Conservation (phyloP, 2,113 vertebrate species). For the Uropsilus gracilis region DNA sequence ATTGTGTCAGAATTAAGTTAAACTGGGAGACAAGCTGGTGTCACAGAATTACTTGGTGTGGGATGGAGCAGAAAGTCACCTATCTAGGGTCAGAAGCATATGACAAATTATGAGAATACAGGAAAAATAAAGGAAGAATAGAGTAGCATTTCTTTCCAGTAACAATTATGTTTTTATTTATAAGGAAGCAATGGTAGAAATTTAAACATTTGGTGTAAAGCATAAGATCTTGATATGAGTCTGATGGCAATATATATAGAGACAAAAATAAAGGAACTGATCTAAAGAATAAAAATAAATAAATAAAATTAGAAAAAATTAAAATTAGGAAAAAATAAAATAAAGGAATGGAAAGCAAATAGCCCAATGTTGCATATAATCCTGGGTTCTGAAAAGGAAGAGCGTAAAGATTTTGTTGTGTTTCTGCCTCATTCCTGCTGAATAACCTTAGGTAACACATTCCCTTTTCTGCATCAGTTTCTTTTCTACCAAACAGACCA, state of each 20-base stretch:
- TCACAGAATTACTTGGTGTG: background rate
- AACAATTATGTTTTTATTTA: background rate
- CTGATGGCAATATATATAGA: background rate
- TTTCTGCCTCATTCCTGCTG: background rate
- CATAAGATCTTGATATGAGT: background rate
- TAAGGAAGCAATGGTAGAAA: background rate
- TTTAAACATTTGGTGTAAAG: background rate
- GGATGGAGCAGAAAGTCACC: background rate
- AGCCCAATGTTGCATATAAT: background rate
- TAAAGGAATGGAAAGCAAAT: background rate
- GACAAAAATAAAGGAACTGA: background rate
- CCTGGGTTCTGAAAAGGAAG: background rate
- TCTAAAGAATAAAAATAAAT: too few species aligned
- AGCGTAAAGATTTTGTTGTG: background rate
- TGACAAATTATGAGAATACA: background rate
- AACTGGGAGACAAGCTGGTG: background rate
- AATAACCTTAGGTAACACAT: background rate
- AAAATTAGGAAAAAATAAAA: background rate
- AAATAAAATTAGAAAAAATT: too few species aligned
- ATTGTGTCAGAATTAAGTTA: background rate
- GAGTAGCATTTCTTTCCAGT: background rate
- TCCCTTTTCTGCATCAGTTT: background rate
- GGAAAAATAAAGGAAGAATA: background rate
- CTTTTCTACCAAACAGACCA: background rate
- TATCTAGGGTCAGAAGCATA: background rate